Percentiles rank a stretch among this genome's conserved stretches.
phyloP scores from a whole-genome alignment of 2,888 invertebrate genomes.

The Mythimna lalbum region DNA sequence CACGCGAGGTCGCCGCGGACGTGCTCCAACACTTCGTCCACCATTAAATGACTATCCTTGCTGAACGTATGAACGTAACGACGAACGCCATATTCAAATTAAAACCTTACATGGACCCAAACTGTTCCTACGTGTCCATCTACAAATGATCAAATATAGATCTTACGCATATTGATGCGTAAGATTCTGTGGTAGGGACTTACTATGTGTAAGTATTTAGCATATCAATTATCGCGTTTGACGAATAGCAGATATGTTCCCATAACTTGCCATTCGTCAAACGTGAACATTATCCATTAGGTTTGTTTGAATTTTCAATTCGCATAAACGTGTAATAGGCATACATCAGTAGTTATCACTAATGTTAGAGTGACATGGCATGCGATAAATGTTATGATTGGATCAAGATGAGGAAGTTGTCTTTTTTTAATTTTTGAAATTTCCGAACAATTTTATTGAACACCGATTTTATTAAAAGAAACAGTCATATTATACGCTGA shows the following conservation, averaged over 20 bases:
- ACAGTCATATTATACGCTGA: slow-evolving; percentile 5
- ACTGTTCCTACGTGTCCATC: slow-evolving; percentile 23
- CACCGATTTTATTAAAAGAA: background rate
- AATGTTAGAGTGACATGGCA: background rate
- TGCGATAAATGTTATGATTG: background rate
- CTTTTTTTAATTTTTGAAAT: background rate
- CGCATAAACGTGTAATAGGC: slow-evolving; percentile 13
- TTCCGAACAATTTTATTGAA: background rate
- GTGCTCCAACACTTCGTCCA: slow-evolving; percentile 80
- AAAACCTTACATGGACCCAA: slow-evolving; percentile 35
- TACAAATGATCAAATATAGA: slow-evolving; percentile 18
- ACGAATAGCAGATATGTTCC: no score
- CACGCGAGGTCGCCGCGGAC: slow-evolving; percentile 85
- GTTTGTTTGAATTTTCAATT: slow-evolving; percentile 39
- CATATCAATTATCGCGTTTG: slow-evolving; percentile 16
- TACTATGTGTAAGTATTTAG: slow-evolving; percentile 16
- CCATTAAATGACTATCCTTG: slow-evolving; percentile 71
- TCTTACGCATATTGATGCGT: background rate
- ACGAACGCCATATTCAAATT: slow-evolving; percentile 60
- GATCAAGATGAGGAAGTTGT: background rate
- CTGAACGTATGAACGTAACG: slow-evolving; percentile 64
- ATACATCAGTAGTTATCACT: slow-evolving; percentile 2
- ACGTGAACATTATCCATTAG: slow-evolving; percentile 23
- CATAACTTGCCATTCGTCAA: slow-evolving; percentile 25
- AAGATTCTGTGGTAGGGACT: slow-evolving; percentile 13